A percentile compares a stretch with the other conserved stretches of the same genome.
These are phyloP conservation scores for Thomomys bottae DNA, from an alignment of 2,113 vertebrate species.

Conservation along the genomic window DNA sequence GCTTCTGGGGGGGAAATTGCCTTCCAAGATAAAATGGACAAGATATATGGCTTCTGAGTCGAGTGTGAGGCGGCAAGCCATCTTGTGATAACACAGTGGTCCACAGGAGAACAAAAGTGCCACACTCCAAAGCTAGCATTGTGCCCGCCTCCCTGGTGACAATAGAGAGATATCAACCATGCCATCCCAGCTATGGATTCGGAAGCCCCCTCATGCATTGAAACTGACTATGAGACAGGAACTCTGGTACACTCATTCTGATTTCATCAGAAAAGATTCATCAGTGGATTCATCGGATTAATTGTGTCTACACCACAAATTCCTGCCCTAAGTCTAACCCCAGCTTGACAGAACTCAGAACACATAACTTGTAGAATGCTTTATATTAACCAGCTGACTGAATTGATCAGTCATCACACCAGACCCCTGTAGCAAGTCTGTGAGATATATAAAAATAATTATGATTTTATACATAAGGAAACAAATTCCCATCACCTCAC, in stretches of 20 bases:
- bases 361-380: background rate
- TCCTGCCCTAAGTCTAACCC: background rate
- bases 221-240: background rate
- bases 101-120: background rate
- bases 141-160: background rate
- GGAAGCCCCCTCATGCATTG: background rate
- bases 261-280: too few species aligned
- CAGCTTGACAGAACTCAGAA: conserved; percentile 6
- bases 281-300: conserved; percentile 14
- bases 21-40: conserved; percentile 18
- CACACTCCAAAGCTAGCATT: too few species aligned
- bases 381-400: background rate
- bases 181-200: background rate
- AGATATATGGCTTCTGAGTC: background rate
- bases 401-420: background rate
- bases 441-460: background rate
- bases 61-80: background rate
- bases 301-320: background rate
- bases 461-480: background rate
- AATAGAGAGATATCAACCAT: background rate
- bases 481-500: background rate
- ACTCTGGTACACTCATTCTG: background rate
- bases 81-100: background rate
- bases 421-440: background rate
- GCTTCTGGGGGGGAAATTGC: background rate